phyloP scores from a whole-genome alignment of 2,113 vertebrate genomes.

The Equus przewalskii region DNA sequence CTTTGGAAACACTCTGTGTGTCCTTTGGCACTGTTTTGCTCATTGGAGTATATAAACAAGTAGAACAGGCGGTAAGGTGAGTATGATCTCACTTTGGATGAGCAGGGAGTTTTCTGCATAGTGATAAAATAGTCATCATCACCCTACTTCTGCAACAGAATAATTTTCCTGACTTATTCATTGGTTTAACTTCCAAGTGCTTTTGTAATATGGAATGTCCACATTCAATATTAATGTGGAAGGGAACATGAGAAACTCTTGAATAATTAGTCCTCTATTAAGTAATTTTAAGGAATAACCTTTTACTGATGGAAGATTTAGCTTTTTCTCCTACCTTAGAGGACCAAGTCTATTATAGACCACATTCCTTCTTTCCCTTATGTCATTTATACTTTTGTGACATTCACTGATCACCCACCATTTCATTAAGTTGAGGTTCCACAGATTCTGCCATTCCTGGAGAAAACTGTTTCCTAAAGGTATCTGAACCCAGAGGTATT shows the following conservation, averaged over 20 bases:
- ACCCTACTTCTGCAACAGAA: neutral
- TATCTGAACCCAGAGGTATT: neutral
- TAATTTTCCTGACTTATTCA: neutral
- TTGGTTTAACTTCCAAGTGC: neutral
- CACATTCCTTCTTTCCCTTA: neutral
- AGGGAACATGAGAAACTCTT: neutral
- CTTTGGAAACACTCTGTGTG: neutral
- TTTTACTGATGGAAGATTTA: neutral
- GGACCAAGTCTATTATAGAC: neutral
- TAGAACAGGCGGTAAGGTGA: neutral
- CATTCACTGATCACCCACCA: neutral
- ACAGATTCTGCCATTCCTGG: neutral
- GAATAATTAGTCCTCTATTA: slow-evolving; percentile 5
- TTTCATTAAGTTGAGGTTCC: neutral
- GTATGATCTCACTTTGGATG: neutral
- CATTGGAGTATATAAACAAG: slow-evolving; percentile 18
- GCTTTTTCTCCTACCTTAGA: neutral
- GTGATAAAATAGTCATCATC: neutral
- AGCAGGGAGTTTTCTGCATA: neutral
- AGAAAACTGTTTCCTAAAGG: neutral
- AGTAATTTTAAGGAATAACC: neutral
- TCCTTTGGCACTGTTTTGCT: neutral
- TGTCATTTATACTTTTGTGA: neutral
- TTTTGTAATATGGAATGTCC: neutral
- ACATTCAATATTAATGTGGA: neutral